These are phyloP conservation scores for Cryptophagus acutangulus DNA, from an alignment of 2,888 invertebrate species.

Conservation along the genomic window DNA sequence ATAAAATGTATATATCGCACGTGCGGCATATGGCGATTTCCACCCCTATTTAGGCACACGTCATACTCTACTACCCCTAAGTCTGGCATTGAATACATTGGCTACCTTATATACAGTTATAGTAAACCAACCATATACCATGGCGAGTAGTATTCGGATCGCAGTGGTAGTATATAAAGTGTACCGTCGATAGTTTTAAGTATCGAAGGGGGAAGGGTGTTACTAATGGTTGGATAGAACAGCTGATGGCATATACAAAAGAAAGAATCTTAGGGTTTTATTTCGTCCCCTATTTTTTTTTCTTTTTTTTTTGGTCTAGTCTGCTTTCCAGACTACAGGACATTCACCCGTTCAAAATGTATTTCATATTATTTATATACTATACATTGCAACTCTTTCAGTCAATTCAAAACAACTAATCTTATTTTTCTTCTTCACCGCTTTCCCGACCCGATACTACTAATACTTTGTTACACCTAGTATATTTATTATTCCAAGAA, in stretches of 20 bases:
- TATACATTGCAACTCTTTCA: too few relatives aligned
- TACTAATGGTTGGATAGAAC: slow-evolving; percentile 29
- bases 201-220: slow-evolving; percentile 27
- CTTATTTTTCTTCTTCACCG: too few relatives aligned
- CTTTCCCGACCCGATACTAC: too few relatives aligned
- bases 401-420: too few relatives aligned
- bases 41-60: slow-evolving; percentile 13
- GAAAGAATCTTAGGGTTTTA: slow-evolving; percentile 20
- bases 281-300: slow-evolving; percentile 20
- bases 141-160: not conserved
- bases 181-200: slow-evolving; percentile 4
- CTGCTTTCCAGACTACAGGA: slow-evolving; percentile 26
- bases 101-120: too few relatives aligned
- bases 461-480: too few relatives aligned
- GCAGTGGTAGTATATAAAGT: not conserved
- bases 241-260: slow-evolving; percentile 34
- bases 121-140: too few relatives aligned
- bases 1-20: slow-evolving; percentile 14
- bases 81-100: not conserved
- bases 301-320: slow-evolving; percentile 24
- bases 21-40: slow-evolving; percentile 20
- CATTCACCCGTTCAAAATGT: slow-evolving; percentile 25
- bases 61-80: slow-evolving; percentile 7
- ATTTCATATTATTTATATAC: not conserved
- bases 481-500: too few relatives aligned